These are phyloP conservation scores for Tridacna crocea DNA, from an alignment of 2,888 invertebrate genomes.

Conservation along the genomic window DNA sequence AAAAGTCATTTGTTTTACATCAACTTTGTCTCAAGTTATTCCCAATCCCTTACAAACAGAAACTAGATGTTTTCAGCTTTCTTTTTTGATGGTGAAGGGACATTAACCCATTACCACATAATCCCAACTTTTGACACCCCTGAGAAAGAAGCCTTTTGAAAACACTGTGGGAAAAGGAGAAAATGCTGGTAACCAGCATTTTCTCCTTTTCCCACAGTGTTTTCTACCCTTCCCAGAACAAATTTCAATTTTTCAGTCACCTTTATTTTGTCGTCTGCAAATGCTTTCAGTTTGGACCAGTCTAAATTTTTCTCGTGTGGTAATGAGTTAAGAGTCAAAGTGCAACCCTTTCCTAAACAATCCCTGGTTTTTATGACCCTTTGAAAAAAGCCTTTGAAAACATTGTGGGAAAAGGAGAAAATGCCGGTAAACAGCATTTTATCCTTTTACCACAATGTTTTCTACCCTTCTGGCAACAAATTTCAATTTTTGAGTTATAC, in stretches of 20 bases:
- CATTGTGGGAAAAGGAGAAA: slow-evolving; percentile 14
- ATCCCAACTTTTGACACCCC: background rate
- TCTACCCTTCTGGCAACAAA: background rate
- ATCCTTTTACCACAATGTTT: background rate
- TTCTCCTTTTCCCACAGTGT: background rate
- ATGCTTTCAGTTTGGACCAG: no score
- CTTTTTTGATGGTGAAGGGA: no score
- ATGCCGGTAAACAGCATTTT: background rate
- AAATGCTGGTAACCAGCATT: background rate
- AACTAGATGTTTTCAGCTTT: no score
- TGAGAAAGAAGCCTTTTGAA: background rate
- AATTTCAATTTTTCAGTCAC: no score
- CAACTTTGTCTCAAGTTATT: no score
- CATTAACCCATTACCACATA: no score
- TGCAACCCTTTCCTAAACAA: background rate
- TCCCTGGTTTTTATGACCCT: background rate
- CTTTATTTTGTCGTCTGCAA: no score
- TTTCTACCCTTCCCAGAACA: background rate
- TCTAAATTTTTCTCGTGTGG: no score
- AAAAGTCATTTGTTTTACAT: no score
- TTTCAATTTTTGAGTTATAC: no score
- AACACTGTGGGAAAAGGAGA: background rate
- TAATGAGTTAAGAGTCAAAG: no score
- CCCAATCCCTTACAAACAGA: no score
- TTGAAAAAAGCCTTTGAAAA: background rate